These are phyloP conservation scores for Onychomys arenicola DNA, from an alignment of 2,797 vertebrate genomes.

Conservation along the genomic window DNA sequence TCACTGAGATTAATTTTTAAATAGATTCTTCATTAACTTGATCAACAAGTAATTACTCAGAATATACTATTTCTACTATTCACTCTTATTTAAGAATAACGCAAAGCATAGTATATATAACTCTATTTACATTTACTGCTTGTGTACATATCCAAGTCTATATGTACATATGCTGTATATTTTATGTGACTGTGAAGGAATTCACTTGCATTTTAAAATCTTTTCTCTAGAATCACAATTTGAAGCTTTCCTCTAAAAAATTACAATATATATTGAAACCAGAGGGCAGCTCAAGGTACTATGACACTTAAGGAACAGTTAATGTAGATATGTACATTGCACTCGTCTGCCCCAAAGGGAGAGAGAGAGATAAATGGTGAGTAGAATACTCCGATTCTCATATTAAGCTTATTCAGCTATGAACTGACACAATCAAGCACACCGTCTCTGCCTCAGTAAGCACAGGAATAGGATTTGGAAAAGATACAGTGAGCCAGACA, in stretches of 20 bases:
- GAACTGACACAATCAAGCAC: constrained; percentile 32
- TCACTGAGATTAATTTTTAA: neutral
- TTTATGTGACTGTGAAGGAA: neutral
- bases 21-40: neutral
- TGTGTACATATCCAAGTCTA: neutral
- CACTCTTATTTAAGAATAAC: neutral
- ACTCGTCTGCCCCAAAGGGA: neutral
- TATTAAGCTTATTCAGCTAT: constrained; percentile 62
- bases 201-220: constrained; percentile 8
- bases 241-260: neutral
- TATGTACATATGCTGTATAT: neutral
- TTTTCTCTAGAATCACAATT: constrained; percentile 2
- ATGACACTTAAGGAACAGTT: neutral
- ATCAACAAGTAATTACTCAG: constrained; percentile 11
- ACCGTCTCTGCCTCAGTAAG: constrained; percentile 53
- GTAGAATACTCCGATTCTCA: constrained; percentile 24
- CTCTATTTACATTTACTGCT: neutral
- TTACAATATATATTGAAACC: neutral
- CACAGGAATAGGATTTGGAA: constrained; percentile 66
- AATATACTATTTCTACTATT: neutral
- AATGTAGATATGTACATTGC: neutral
- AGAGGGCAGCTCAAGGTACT: neutral
- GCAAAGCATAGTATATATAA: neutral
- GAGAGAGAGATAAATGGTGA: constrained; percentile 21
- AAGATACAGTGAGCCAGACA: constrained; percentile 58